Evolutionary conservation across 2,888 invertebrate genomes (phyloP).

Genomic region (Ochlodes sylvanus): DNA sequence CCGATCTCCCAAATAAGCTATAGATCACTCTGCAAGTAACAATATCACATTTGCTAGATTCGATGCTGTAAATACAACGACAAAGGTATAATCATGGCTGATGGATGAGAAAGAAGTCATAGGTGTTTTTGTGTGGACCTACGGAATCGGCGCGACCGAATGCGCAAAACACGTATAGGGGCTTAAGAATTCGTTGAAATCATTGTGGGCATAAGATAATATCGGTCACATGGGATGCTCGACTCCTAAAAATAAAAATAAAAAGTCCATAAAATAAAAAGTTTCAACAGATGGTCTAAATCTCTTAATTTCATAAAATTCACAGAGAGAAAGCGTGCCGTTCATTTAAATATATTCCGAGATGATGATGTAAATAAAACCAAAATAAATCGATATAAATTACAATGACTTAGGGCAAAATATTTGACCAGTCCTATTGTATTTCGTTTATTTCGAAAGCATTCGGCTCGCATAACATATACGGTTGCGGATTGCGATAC

Average conservation of each 20-base stretch:
- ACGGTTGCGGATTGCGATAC: constrained; percentile 24
- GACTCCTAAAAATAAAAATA: constrained; percentile 5
- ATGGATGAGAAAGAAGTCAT: constrained; percentile 33
- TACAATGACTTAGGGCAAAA: neutral
- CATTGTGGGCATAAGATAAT: constrained; percentile 40
- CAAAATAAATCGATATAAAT: constrained; percentile 1
- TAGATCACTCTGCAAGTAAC: constrained; percentile 22
- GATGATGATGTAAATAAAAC: neutral
- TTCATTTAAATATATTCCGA: neutral
- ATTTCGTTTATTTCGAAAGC: neutral
- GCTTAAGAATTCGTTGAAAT: constrained; percentile 63
- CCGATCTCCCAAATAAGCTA: constrained; percentile 17
- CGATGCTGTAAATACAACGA: constrained; percentile 11
- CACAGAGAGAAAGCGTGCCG: neutral
- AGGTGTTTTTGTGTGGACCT: constrained; percentile 61
- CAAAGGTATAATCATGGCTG: constrained; percentile 16
- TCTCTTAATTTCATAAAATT: neutral
- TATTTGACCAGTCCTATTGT: neutral
- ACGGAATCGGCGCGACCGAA: constrained; percentile 74
- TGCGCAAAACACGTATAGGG: constrained; percentile 77
- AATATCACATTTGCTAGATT: constrained; percentile 5
- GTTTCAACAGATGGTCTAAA: neutral
- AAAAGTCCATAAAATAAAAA: neutral
- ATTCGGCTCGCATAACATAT: constrained; percentile 1
- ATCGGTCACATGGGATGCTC: constrained; percentile 46